Base-by-base conservation (phyloP, 2,797 vertebrate genomes). In the Myotis daubentonii region DNA sequence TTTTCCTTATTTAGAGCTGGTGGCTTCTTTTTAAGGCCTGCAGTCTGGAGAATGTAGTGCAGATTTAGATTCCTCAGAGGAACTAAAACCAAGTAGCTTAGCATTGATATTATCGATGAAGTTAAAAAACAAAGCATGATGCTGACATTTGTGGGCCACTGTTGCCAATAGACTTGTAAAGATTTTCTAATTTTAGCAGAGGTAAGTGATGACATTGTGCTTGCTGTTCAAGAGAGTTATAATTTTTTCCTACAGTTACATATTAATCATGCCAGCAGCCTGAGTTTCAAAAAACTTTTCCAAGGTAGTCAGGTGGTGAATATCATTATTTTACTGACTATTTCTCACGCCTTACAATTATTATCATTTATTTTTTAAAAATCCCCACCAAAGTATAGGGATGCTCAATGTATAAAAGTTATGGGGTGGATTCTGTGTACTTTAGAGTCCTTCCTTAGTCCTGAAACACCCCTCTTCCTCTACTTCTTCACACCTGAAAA, bases 131-230 rank as follows among this genome's bases (percentile, higher is more conserved):
- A 95, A 87, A 80, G 81, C 74, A 3, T 82, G 82, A 8, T 79
- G 55, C 95, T 97, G 95, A 96, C 89, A 97, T 97, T 95, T 97
- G 93, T 97, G 92, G 72, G 97, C 93, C 78, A 84, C 79, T 74
- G 44, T 62, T 95, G 90, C 87, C 92, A 97, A 93, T 33, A 96
- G 91, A 86, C 79, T 91, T 79, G 70, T 93, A 97, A 97, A 97
- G 95, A 96, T 97, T 97, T 97, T 97, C 94, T 97, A 95, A 94
- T 97, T 97, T 97, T 95, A 95, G 89, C 91, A 86, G 49, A 87
- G 81, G 51, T 71, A 94, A 96, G 79, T 23, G 92, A 87, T 95
- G 91, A 93, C 92, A 87, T 89, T 96, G 49, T 94, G 84, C 53
- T 89, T 97, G 55, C 0, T 71, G 72, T 86, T 96, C 96, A 84